Evolutionary conservation across 37 sponge, comb jelly and placozoan species (phyloP).

Genomic region (Amphimedon queenslandica): DNA sequence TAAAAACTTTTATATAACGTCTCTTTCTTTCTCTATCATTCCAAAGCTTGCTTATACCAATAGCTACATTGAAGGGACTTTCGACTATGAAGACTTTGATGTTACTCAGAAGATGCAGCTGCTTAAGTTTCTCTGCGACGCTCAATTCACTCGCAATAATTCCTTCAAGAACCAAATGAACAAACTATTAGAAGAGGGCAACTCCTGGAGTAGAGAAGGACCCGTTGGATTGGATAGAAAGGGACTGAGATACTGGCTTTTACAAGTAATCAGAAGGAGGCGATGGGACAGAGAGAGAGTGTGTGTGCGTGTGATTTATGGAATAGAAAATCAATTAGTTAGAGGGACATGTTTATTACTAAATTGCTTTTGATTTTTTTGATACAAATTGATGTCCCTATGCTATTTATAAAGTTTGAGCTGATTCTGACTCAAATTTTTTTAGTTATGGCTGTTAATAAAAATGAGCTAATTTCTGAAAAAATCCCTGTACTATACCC

Average conservation of each 20-base stretch:
- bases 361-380: too few relatives aligned
- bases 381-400: too few relatives aligned
- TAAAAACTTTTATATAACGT: too few relatives aligned
- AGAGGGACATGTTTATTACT: too few relatives aligned
- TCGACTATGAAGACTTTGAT: background rate
- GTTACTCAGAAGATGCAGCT: background rate
- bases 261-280: slow-evolving; percentile 51
- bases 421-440: too few relatives aligned
- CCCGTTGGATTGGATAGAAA: slow-evolving; percentile 42
- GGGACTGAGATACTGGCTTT: slow-evolving; percentile 53
- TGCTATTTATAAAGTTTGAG: too few relatives aligned
- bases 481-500: too few relatives aligned
- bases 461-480: too few relatives aligned
- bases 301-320: background rate
- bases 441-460: too few relatives aligned
- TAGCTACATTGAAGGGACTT: background rate
- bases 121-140: slow-evolving; percentile 49
- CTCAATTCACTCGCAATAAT: slow-evolving; percentile 53
- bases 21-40: too few relatives aligned
- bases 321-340: background rate
- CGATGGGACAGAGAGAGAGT: too few relatives aligned
- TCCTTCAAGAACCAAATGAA: slow-evolving; percentile 28
- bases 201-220: background rate
- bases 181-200: background rate
- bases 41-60: slow-evolving; percentile 1